Percentiles rank a stretch among this genome's conserved stretches.
These are phyloP conservation scores for Tenthredo amoena DNA, from an alignment of 2,888 invertebrate genomes.

Conservation along the genomic window DNA sequence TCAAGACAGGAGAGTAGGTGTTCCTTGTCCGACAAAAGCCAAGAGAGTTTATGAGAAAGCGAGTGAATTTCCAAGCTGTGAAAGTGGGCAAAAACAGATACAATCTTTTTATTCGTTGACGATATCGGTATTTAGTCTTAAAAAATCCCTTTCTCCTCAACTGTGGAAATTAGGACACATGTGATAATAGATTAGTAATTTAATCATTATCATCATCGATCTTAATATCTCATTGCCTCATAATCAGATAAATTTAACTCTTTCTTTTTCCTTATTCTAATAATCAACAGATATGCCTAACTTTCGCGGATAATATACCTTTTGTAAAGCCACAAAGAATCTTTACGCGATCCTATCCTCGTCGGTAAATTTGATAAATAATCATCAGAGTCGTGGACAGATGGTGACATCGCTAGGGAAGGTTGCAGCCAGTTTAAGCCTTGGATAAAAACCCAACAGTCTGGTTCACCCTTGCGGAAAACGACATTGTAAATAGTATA, in stretches of 20 bases:
- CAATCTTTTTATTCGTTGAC: background rate
- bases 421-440: slow-evolving; percentile 83
- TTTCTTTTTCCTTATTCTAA: background rate
- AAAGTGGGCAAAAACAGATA: slow-evolving; percentile 52
- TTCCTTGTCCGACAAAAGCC: slow-evolving; percentile 82
- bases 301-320: slow-evolving; percentile 68
- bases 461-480: slow-evolving; percentile 77
- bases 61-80: slow-evolving; percentile 81
- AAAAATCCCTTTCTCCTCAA: background rate
- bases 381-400: slow-evolving; percentile 75
- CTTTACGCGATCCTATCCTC: slow-evolving; percentile 79
- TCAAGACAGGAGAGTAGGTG: slow-evolving; percentile 82
- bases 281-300: background rate
- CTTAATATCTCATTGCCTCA: background rate
- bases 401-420: slow-evolving; percentile 79
- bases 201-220: background rate
- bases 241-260: background rate
- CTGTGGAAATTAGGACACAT: background rate
- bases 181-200: slow-evolving; percentile 10
- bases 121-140: background rate
- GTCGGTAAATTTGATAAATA: slow-evolving; percentile 76
- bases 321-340: slow-evolving; percentile 80
- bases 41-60: slow-evolving; percentile 81
- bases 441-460: slow-evolving; percentile 81
- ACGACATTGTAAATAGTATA: background rate